Evolutionary conservation across 2,888 invertebrate genomes (phyloP), one percentile per base, ranked within the genome.

Genomic region (Lepidochrysops patricia): DNA sequence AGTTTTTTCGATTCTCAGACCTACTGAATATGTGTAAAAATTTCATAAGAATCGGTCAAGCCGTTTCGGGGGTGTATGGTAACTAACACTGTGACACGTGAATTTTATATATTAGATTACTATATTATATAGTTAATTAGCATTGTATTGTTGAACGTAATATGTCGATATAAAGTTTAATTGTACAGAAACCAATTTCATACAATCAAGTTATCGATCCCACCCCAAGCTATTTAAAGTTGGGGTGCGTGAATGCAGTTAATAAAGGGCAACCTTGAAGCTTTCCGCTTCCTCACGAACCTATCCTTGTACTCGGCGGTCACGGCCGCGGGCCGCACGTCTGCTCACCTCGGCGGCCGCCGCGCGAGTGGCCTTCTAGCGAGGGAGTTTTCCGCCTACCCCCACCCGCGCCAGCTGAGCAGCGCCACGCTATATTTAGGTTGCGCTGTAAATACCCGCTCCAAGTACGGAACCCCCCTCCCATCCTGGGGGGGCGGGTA

Each of bases 371-470:
- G 82, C 80, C 78, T 81, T 80, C 75, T 67, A 66, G 67, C 66
- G 64, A 70, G 79, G 78, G 79, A 82, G 87, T 85, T 86, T 84
- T 80, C 84, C 83, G 75, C 82, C 81, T 70, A 73, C 75, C 76
- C 76, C 73, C 70, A 69, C 74, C 75, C 78, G 84, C 82, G 76
- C 88, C 88, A 89, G 88, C 87, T 88, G 88, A 87, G 87, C 87
- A 80, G 77, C 77, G 84, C 79, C 80, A 83, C 85, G 86, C 88
- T 89, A 88, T 89, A 89, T 89, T 87, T 88, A 89, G 88, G 85
- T 85, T 87, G 85, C 81, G 87, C 87, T 87, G 87, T 89, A 89
- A 89, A 88, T 88, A 88, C 83, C 82, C 86, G 80, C 80, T 81
- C 84, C 84, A 82, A 87, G 87, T 85, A 86, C 84, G 86, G 85